These are phyloP conservation scores for Pomacea canaliculata DNA, from an alignment of 2,888 invertebrate species.

Conservation along the genomic window DNA sequence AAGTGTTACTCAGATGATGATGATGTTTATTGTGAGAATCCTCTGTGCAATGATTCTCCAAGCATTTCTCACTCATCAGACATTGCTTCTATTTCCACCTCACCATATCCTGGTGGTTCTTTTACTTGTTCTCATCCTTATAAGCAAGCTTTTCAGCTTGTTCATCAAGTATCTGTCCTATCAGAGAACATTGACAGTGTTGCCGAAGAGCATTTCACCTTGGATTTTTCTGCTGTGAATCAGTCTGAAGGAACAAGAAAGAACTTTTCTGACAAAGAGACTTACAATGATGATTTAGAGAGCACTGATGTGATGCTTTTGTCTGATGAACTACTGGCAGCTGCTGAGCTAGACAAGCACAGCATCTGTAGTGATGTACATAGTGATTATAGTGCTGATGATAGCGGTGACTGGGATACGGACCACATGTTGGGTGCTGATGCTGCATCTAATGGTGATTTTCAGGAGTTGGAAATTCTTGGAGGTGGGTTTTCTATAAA, in stretches of 20 bases:
- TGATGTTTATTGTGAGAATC: background rate
- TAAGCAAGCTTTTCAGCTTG: too few species aligned
- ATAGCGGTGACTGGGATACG: background rate
- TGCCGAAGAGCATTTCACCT: background rate
- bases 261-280: background rate
- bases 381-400: too few species aligned
- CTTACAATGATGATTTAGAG: background rate
- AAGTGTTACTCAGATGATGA: constrained; percentile 30
- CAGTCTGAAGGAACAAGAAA: background rate
- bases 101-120: background rate
- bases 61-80: background rate
- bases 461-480: constrained; percentile 36
- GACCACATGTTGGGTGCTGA: background rate
- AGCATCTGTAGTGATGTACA: background rate
- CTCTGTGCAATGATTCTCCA: too few species aligned
- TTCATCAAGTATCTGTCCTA: too few species aligned
- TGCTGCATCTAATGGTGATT: constrained; percentile 9
- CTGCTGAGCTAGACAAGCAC: constrained; percentile 7
- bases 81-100: background rate
- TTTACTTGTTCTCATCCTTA: too few species aligned
- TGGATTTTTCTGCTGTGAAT: background rate
- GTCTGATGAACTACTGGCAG: constrained; percentile 14
- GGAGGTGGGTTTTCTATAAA: constrained; percentile 32
- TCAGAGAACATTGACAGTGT: constrained; percentile 3
- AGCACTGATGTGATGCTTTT: constrained; percentile 9